Base-by-base conservation (phyloP, 2,113 vertebrate genomes). In the Xenus cinereus region DNA sequence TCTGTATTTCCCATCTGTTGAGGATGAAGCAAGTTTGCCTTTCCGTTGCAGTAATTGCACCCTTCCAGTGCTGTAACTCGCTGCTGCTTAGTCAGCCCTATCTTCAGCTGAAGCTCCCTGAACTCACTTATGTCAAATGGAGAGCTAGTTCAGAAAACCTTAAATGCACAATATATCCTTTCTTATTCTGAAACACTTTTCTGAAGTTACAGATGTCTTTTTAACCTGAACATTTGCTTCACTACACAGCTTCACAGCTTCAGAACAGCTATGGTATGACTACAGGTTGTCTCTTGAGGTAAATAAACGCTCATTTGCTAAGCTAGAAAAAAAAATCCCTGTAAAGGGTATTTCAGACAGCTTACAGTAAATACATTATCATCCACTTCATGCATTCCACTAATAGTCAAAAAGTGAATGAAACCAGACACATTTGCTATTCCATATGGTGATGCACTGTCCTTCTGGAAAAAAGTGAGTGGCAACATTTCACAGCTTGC, bases 401-500 rank as follows among this genome's bases (percentile, higher is more conserved):
- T 74, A 76, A 41, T 62, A 91, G 84, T 41, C 24, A 62, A 60
- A 77, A 74, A 80, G 73, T 89, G 46, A 91, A 89, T n/a, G 68
- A 90, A 91, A 78, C 3, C 18, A 43, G 71, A 22, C 28, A 48
- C 18, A 8, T 79, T 78, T 87, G 80, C 28, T 89, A 54, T 62
- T 84, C 73, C 23, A 19, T 0, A 0, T 59, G 33, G 56, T 46
- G 62, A 87, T 75, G 53, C 56, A 43, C 12, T 67, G 26, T 72
- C 51, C 43, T 64, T 80, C 73, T 37, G 76, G 72, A 28, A 90
- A 74, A 77, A 86, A 57, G 79, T 1, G 17, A 92, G 85, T 77
- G 56, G 59, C 76, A 95, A 80, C 54, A 56, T 45, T 63, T 77
- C 67, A 80, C 75, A 92, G 83, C 79, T 73, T 88, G 59, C 53